These are phyloP conservation scores for Vesta saturnalis DNA, from an alignment of 2,888 invertebrate genomes.

Conservation along the genomic window DNA sequence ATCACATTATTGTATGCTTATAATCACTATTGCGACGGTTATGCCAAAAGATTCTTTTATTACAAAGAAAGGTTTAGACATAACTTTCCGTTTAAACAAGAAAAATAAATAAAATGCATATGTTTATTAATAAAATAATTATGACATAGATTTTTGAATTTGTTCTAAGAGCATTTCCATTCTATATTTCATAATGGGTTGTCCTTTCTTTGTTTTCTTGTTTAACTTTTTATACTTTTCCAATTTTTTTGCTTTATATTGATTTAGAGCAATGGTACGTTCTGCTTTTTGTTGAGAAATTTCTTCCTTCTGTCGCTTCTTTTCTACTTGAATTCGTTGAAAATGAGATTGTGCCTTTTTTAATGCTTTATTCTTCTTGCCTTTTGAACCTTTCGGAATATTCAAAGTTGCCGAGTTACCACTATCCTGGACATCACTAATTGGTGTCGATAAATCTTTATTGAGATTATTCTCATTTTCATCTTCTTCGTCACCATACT, in stretches of 20 bases:
- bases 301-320: conserved; percentile 64
- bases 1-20: too few species aligned
- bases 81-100: too few species aligned
- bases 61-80: too few species aligned
- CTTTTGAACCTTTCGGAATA: not conserved
- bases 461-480: conserved; percentile 47
- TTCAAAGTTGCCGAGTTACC: conserved; percentile 8
- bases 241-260: conserved; percentile 76
- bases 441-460: conserved; percentile 25
- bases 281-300: conserved; percentile 66
- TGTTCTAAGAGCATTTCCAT: conserved; percentile 81
- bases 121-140: not conserved
- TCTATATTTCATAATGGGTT: conserved; percentile 86
- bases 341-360: conserved; percentile 67
- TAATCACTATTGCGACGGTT: too few species aligned
- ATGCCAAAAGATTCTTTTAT: too few species aligned
- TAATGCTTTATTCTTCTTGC: conserved; percentile 55
- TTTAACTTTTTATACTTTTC: conserved; percentile 77
- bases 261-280: conserved; percentile 69
- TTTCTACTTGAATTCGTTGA: conserved; percentile 67
- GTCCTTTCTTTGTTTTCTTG: conserved; percentile 82
- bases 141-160: conserved; percentile 65
- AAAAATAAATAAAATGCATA: not conserved
- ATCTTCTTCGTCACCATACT: conserved; percentile 43
- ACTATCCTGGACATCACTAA: conserved; percentile 32